Conservation (phyloP, 2,113 vertebrate species). For the Pholis gunnellus region DNA sequence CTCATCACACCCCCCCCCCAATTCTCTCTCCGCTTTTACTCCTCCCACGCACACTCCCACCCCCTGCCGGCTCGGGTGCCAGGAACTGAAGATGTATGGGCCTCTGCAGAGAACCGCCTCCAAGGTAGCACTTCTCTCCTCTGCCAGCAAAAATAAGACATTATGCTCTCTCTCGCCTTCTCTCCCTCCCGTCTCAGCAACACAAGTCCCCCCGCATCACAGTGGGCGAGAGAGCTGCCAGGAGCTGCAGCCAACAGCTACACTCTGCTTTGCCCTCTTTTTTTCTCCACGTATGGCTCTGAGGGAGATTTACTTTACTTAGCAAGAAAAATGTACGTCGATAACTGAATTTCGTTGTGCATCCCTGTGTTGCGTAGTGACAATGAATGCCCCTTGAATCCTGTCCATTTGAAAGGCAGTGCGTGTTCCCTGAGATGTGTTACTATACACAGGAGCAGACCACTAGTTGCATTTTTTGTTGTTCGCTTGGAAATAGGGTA, state of each 20-base stretch:
- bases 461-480: constrained; percentile 64
- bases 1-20: constrained; percentile 38
- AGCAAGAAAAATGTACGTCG: constrained; percentile 10
- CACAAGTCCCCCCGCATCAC: constrained; percentile 67
- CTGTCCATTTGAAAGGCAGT: constrained; percentile 37
- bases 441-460: constrained; percentile 49
- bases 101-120: constrained; percentile 80
- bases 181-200: constrained; percentile 51
- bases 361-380: not conserved
- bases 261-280: constrained; percentile 60
- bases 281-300: constrained; percentile 33
- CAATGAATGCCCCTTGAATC: not conserved
- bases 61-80: constrained; percentile 65
- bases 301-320: constrained; percentile 59
- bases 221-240: constrained; percentile 67
- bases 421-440: constrained; percentile 40
- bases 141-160: constrained; percentile 86
- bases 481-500: constrained; percentile 42
- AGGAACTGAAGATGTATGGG: constrained; percentile 82
- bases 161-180: constrained; percentile 55
- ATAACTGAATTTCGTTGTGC: not conserved
- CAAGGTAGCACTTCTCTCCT: constrained; percentile 76
- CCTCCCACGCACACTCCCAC: constrained; percentile 60
- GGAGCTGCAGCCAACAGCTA: constrained; percentile 79
- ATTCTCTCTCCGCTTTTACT: constrained; percentile 41